A percentile compares a stretch with the other conserved stretches of the same genome.
Evolutionary conservation across 2,888 invertebrate species (phyloP).

Genomic region (Drosophila anomalipes): DNA sequence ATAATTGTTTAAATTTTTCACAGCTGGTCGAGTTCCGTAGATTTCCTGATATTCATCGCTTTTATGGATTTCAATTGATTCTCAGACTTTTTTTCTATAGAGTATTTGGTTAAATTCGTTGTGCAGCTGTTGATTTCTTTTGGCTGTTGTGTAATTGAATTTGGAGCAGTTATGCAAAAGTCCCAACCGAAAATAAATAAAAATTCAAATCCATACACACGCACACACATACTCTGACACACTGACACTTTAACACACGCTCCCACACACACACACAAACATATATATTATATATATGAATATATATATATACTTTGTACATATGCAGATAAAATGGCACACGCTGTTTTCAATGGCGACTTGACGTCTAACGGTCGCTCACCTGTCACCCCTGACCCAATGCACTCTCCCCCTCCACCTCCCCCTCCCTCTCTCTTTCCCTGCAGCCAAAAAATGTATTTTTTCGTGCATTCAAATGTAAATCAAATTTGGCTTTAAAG

Average conservation of each 20-base stretch:
- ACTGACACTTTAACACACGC: slow-evolving; percentile 39
- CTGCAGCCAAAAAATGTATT: slow-evolving; percentile 56
- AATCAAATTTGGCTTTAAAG: slow-evolving; percentile 73
- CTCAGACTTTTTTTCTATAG: not conserved
- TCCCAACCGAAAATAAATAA: slow-evolving; percentile 65
- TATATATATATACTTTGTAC: not conserved
- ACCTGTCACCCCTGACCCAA: slow-evolving; percentile 35
- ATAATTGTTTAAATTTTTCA: slow-evolving; percentile 4
- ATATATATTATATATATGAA: not conserved
- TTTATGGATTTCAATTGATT: not conserved
- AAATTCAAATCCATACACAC: slow-evolving; percentile 62
- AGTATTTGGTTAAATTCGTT: slow-evolving; percentile 14
- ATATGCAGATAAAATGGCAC: slow-evolving; percentile 9
- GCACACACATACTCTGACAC: slow-evolving; percentile 13
- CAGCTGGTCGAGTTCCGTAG: slow-evolving; percentile 1
- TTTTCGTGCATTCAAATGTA: slow-evolving; percentile 71
- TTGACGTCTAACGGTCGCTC: slow-evolving; percentile 56
- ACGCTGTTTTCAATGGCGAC: slow-evolving; percentile 47
- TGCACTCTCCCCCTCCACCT: not conserved
- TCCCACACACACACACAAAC: slow-evolving; percentile 5
- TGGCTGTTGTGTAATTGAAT: slow-evolving; percentile 43
- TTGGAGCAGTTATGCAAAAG: slow-evolving; percentile 69
- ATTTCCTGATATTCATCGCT: not conserved
- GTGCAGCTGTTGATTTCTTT: slow-evolving; percentile 20
- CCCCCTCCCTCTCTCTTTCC: not conserved